Conservation (phyloP, 2,888 invertebrate genomes). For the Xiphydria camelus region DNA sequence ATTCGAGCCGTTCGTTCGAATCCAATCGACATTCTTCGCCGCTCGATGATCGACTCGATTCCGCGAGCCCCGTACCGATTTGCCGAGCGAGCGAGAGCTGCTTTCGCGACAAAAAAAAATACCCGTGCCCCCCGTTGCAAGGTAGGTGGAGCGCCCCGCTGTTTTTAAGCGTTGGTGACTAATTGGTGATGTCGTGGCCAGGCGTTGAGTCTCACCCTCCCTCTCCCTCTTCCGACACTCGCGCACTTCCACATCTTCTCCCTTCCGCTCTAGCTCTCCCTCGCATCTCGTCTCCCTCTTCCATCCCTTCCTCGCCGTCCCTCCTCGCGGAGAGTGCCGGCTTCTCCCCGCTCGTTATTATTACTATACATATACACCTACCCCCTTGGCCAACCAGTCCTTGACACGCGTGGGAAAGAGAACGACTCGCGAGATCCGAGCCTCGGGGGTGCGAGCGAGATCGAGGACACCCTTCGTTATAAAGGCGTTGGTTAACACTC, state of each 20-base stretch:
- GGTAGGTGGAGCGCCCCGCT: conserved; percentile 47
- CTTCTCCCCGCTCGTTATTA: conserved; percentile 36
- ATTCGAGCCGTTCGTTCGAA: no score
- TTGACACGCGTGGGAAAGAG: conserved; percentile 14
- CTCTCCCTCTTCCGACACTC: neutral
- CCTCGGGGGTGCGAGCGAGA: conserved; percentile 1
- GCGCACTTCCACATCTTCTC: conserved; percentile 19
- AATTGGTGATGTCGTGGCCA: conserved; percentile 58
- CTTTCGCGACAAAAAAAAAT: no score
- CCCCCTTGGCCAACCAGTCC: conserved; percentile 9
- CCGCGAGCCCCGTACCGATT: no score
- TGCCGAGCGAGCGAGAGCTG: neutral
- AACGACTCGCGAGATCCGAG: no score
- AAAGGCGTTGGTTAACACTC: conserved; percentile 45
- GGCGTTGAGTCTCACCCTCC: conserved; percentile 53
- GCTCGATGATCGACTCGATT: no score
- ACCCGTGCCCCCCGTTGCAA: conserved; percentile 35
- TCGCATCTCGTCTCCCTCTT: conserved; percentile 5
- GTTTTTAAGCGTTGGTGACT: conserved; percentile 57
- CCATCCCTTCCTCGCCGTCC: conserved; percentile 7
- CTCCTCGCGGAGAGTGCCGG: conserved; percentile 9
- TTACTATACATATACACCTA: conserved; percentile 29
- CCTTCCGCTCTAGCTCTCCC: conserved; percentile 11
- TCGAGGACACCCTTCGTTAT: conserved; percentile 30
- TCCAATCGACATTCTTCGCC: no score